Base-by-base conservation (phyloP, 2,888 invertebrate species). In the Drosophila neonasuta region DNA sequence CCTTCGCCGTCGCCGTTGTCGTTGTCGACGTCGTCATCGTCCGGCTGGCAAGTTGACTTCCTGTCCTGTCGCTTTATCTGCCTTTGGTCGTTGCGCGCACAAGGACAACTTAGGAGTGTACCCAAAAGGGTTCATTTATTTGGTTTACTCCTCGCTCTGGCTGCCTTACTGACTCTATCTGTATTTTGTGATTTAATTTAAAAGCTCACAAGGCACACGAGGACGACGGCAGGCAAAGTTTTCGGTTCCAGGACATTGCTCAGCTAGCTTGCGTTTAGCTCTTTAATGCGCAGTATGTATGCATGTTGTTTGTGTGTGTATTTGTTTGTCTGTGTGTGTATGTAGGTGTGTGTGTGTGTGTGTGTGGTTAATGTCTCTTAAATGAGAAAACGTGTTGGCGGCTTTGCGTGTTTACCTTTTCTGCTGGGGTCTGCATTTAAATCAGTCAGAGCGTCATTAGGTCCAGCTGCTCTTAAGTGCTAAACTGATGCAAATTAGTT, bases 61-160 rank as follows among this genome's bases (percentile, higher is more conserved):
- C 82, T 81, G 87, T 79, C 79, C 61, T 79, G 68, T 49, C 85
- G 58, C 68, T 77, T 81, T 86, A 81, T 85, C 81, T 85, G 60
- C 61, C 56, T 44, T 50, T 50, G 32, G 54, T 34, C 54, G 54
- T 20, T 52, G 66, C 77, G 66, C 77, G 77, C 52, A 45, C 76
- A 83, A 75, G 76, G 79, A 80, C 74, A 54, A 81, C 79, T 56
- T 48, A 57, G 70, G 57, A 85, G 64, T 87, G 58, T 66, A 64
- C 86, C 77, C 71, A 68, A 76, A 81, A 87, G 87, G 81, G 81
- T 87, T 81, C 83, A 81, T 87, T 85, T 87, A 81, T 81, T 87
- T 81, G 74, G 81, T 73, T 81, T 81, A 77, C 80, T 73, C 69
- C 51, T 63, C 66, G 55, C 71, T 78, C 65, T 54, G 64, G 50